Conservation (phyloP, 2,113 vertebrate genomes). For the Prunella fulvescens region DNA sequence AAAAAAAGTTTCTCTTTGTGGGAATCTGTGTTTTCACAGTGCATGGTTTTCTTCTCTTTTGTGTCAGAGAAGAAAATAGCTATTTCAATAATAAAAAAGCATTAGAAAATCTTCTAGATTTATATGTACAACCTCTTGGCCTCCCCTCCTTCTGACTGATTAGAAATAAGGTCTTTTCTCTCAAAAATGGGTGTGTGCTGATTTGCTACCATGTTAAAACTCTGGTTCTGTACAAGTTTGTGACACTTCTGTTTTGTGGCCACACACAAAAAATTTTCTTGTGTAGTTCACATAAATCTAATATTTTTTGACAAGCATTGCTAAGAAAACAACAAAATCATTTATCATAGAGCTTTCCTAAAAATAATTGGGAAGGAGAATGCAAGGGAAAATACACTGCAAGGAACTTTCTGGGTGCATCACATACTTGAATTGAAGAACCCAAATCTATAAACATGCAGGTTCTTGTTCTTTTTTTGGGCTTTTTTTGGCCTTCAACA, state of each 20-base stretch:
- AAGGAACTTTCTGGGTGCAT: background rate
- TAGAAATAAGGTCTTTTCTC: background rate
- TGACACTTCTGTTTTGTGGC: background rate
- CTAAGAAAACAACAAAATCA: background rate
- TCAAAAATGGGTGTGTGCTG: background rate
- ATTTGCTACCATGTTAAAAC: background rate
- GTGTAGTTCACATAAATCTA: background rate
- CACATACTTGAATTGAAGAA: background rate
- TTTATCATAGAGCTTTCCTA: background rate
- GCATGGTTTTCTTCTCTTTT: background rate
- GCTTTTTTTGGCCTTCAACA: background rate
- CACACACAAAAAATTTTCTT: background rate
- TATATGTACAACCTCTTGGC: background rate
- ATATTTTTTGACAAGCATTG: background rate
- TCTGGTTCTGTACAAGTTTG: background rate
- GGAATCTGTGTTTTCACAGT: background rate
- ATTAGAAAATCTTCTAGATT: background rate
- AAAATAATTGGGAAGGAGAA: background rate
- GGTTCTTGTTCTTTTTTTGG: background rate
- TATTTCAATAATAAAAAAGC: background rate
- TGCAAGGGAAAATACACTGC: background rate
- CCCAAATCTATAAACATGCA: background rate
- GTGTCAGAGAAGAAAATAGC: background rate
- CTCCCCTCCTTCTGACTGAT: background rate
- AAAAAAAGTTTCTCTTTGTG: background rate